These are phyloP conservation scores for Tupiocoris notatus DNA, from an alignment of 2,888 invertebrate species.

Conservation along the genomic window DNA sequence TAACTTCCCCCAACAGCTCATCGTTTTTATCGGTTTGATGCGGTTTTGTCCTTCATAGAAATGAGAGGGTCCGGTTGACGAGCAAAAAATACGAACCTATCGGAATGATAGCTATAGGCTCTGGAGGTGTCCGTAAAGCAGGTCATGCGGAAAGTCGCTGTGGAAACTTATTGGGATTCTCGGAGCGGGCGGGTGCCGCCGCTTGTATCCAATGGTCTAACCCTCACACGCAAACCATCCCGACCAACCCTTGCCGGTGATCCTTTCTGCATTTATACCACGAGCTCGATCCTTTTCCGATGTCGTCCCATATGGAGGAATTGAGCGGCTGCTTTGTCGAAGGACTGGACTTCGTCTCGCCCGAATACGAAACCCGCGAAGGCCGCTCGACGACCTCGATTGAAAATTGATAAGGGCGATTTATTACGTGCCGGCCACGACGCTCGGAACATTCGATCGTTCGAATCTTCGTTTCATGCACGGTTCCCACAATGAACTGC, in stretches of 20 bases:
- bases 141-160: slow-evolving; percentile 35
- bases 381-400: neutral
- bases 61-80: no score
- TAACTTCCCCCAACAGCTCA: no score
- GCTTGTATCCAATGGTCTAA: slow-evolving; percentile 32
- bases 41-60: no score
- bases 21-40: no score
- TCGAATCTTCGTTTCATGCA: neutral
- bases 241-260: slow-evolving; percentile 6
- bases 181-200: slow-evolving; percentile 31
- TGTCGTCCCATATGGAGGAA: neutral
- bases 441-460: neutral
- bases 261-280: slow-evolving; percentile 25
- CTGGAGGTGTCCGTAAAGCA: slow-evolving; percentile 30
- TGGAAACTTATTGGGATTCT: slow-evolving; percentile 36
- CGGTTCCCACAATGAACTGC: neutral
- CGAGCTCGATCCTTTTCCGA: neutral
- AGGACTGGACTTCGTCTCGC: no score
- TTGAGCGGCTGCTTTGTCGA: neutral
- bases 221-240: neutral
- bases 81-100: neutral
- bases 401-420: slow-evolving; percentile 22
- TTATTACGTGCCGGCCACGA: neutral
- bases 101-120: neutral
- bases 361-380: slow-evolving; percentile 1